phyloP scores from a whole-genome alignment of 2,888 invertebrate genomes.

The Leucozona laternaria region DNA sequence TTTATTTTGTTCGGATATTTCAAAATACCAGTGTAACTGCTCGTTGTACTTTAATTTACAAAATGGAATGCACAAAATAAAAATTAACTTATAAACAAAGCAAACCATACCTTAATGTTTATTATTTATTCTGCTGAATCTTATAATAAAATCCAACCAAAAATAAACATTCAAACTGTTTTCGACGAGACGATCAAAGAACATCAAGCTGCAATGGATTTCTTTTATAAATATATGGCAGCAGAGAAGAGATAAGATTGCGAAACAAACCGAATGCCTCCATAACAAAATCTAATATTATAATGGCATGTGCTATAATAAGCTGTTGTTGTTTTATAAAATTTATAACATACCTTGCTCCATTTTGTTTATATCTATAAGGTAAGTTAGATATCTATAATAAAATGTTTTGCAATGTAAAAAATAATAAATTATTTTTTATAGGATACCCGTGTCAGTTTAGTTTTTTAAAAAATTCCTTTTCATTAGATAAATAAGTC shows the following conservation, averaged over 20 bases:
- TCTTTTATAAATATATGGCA: too few relatives aligned
- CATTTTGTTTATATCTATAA: neutral
- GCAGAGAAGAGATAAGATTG: conserved; percentile 3
- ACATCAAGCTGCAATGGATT: neutral
- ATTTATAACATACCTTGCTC: neutral
- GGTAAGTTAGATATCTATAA: too few relatives aligned
- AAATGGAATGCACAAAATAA: too few relatives aligned
- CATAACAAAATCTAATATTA: neutral
- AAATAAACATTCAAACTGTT: neutral
- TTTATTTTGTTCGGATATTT: too few relatives aligned
- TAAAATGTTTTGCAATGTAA: neutral
- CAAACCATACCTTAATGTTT: neutral
- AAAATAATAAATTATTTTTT: neutral
- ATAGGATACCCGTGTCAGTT: neutral
- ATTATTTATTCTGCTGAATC: neutral
- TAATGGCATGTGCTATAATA: neutral
- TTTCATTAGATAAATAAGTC: conserved; percentile 1
- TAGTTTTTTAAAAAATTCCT: neutral
- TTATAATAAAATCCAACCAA: neutral
- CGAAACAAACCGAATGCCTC: neutral
- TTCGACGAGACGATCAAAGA: neutral
- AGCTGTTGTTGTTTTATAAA: neutral
- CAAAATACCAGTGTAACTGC: too few relatives aligned
- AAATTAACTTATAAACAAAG: neutral
- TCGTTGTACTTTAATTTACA: too few relatives aligned